These are phyloP conservation scores for Rotaria sp. DNA, from an alignment of 2,888 invertebrate genomes.

Conservation along the genomic window DNA sequence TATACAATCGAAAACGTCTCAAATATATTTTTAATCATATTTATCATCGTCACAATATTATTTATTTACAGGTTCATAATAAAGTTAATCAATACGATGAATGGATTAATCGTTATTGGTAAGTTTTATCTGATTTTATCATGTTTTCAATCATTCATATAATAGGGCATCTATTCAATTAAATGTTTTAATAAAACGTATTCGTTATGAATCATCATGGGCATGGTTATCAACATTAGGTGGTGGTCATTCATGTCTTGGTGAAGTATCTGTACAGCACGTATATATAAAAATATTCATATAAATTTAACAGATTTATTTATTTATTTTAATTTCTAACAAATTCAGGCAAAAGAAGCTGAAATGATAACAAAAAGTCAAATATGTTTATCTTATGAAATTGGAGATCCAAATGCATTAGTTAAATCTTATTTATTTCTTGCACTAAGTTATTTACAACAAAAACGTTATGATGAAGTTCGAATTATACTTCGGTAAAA, in stretches of 20 bases:
- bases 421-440: conserved; percentile 36
- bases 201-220: conserved; percentile 35
- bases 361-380: conserved; percentile 37
- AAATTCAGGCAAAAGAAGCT: conserved; percentile 32
- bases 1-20: not conserved
- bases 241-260: conserved; percentile 39
- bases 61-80: not conserved
- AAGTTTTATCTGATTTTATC: not conserved
- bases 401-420: conserved; percentile 40
- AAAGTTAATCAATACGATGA: not conserved
- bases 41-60: not conserved
- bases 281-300: conserved; percentile 26
- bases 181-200: not conserved
- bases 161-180: conserved; percentile 16
- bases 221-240: conserved; percentile 40
- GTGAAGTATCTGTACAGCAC: conserved; percentile 32
- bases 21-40: not conserved
- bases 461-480: conserved; percentile 33
- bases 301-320: not conserved
- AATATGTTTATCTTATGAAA: conserved; percentile 29
- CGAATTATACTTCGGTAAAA: conserved; percentile 30
- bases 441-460: conserved; percentile 38
- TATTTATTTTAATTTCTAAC: not conserved
- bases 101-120: not conserved
- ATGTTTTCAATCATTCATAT: not conserved